phyloP scores from a whole-genome alignment of 2,888 invertebrate species.

The Drosophila prolongata region DNA sequence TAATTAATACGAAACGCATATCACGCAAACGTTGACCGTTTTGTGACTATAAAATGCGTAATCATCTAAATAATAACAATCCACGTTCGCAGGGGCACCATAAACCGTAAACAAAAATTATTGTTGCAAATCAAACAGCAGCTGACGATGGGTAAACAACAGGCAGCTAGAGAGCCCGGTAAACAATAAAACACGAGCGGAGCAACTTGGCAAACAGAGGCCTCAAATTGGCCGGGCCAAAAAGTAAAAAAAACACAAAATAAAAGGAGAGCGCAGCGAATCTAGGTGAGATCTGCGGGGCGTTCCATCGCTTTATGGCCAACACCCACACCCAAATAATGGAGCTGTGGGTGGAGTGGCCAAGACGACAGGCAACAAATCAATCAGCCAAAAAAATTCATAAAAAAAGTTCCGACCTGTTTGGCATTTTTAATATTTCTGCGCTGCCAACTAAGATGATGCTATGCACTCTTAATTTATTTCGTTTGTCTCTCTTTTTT shows the following conservation, averaged over 20 bases:
- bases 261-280: conserved; percentile 34
- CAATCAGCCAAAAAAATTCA: conserved; percentile 60
- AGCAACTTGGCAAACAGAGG: conserved; percentile 28
- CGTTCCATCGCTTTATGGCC: conserved; percentile 2
- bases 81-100: conserved; percentile 28
- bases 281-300: conserved; percentile 56
- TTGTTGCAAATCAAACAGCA: conserved; percentile 60
- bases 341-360: conserved; percentile 33
- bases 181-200: conserved; percentile 36
- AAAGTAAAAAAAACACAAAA: conserved; percentile 8
- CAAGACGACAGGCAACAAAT: conserved; percentile 61
- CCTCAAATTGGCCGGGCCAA: conserved; percentile 12
- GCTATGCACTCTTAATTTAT: conserved; percentile 15
- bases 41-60: conserved; percentile 52
- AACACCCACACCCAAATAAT: conserved; percentile 8
- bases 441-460: conserved; percentile 6
- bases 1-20: conserved; percentile 50
- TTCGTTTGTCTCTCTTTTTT: neutral
- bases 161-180: conserved; percentile 29
- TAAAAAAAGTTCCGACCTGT: conserved; percentile 47
- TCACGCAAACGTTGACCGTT: conserved; percentile 53
- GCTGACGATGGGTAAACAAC: conserved; percentile 59
- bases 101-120: conserved; percentile 44
- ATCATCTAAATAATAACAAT: conserved; percentile 60
- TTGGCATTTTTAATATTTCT: conserved; percentile 57